Evolutionary conservation across 2,113 vertebrate species (phyloP), one percentile per base, ranked within the genome.

Genomic region (Echinops telfairi): DNA sequence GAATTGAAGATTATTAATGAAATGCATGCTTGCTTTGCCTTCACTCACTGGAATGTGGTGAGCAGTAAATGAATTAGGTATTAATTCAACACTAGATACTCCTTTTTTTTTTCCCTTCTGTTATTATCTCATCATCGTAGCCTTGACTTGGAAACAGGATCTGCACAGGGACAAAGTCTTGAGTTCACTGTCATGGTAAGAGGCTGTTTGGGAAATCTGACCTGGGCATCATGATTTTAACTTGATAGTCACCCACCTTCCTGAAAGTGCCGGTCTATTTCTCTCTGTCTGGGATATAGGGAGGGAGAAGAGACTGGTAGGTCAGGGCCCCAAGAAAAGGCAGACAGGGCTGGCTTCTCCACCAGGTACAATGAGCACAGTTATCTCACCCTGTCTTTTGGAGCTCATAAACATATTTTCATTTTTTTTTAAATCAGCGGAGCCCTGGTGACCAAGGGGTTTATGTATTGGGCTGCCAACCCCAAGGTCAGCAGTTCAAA

Each of bases 141-240:
- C 40, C 83, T 25, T 78, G 92, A 38, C 90, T 93, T 89, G 62
- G 70, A 90, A 94, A 94, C 31, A 43, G 81, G 31, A 90, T 79
- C 88, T 88, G 31, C 43, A 83, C 77, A 64, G 60, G 53, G 86
- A 70, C 47, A 57, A 77, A 60, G 70, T 17, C 4, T 73, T 40
- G 2, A 22, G 31, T 77, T 93, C 16, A 9, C 62, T 92, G 43
- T 89, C 47, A 75, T 22, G 33, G 68, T 83, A 79, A 82, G 0
- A 22, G 6, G 0, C 16, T 92, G 6, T 86, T 77, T 23, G 71
- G 36, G 80, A 87, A 94, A 95, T 83, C 20, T 81, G 80, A 92
- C 60, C 29, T 7, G 8, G 78, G 27, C 80, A 78, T 90, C 81
- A 25, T 64, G 78, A 81, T 86, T 96, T 92, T 77, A 80, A 83